Percentiles rank a stretch among this genome's conserved stretches.
These are phyloP conservation scores for Scylla paramamosain DNA, from an alignment of 1,140 invertebrate genomes.

Conservation along the genomic window DNA sequence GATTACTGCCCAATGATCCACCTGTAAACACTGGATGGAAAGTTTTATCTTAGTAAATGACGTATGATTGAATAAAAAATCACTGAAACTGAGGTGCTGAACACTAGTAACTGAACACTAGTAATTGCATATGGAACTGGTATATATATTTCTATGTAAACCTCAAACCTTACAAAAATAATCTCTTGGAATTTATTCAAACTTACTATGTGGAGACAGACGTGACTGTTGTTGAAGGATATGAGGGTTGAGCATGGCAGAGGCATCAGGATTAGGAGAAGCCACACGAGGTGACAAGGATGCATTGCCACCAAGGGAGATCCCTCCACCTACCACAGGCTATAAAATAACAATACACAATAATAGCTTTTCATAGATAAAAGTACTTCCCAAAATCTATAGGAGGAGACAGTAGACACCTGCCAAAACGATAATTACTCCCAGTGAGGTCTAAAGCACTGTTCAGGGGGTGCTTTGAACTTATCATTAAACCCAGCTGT, in stretches of 20 bases:
- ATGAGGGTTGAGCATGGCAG: constrained; percentile 75
- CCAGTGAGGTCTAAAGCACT: no score
- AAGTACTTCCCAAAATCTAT: not conserved
- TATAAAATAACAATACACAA: constrained; percentile 29
- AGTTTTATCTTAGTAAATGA: not conserved
- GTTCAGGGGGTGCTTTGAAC: no score
- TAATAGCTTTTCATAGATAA: not conserved
- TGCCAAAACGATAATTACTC: no score
- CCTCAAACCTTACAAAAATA: no score
- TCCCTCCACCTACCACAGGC: constrained; percentile 70
- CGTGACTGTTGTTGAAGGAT: constrained; percentile 69
- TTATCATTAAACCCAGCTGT: no score
- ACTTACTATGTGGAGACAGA: constrained; percentile 77
- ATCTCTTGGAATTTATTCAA: no score
- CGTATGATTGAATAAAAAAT: not conserved
- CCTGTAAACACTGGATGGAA: constrained; percentile 74
- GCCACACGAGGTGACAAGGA: constrained; percentile 75
- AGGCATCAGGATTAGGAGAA: constrained; percentile 75
- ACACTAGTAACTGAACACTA: no score
- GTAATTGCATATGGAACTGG: not conserved
- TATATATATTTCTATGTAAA: not conserved
- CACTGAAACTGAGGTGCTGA: no score
- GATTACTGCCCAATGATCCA: constrained; percentile 64
- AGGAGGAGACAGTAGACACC: no score
- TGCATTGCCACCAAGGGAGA: constrained; percentile 70